A percentile compares a stretch with the other conserved stretches of the same genome.
These are phyloP conservation scores for Stenichneumon culpator DNA, from an alignment of 2,888 invertebrate genomes.

Conservation along the genomic window DNA sequence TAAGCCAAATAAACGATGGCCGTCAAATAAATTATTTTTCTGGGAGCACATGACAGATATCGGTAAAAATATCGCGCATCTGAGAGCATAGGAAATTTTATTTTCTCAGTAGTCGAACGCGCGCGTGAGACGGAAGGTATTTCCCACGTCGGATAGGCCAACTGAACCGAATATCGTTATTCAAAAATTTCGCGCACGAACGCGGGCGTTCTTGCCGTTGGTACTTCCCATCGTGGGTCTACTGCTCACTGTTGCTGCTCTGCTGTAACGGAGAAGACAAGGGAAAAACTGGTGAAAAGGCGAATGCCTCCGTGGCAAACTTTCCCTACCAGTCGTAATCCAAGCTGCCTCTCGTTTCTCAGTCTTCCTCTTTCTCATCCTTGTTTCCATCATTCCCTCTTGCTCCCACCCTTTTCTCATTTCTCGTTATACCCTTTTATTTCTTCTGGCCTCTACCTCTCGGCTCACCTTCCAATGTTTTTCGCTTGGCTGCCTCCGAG, in stretches of 20 bases:
- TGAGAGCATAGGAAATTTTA: background rate
- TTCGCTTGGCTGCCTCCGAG: constrained; percentile 36
- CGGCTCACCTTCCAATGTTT: constrained; percentile 61
- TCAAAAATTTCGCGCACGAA: constrained; percentile 59
- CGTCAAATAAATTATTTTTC: too few species aligned
- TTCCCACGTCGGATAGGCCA: constrained; percentile 36
- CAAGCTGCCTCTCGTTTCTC: constrained; percentile 31
- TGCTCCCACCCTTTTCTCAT: constrained; percentile 54
- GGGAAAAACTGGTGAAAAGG: constrained; percentile 43
- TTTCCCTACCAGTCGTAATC: constrained; percentile 37
- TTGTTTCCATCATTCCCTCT: constrained; percentile 15
- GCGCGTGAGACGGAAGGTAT: constrained; percentile 13
- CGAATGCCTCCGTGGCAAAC: constrained; percentile 43
- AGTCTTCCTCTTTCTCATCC: constrained; percentile 25
- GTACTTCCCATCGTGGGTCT: background rate
- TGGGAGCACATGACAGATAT: background rate
- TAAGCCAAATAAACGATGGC: too few species aligned
- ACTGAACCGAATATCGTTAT: constrained; percentile 54
- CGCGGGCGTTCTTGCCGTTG: constrained; percentile 15
- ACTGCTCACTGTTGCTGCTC: constrained; percentile 17
- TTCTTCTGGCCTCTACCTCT: constrained; percentile 35
- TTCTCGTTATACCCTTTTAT: constrained; percentile 55
- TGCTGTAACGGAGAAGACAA: constrained; percentile 30
- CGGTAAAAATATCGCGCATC: background rate
- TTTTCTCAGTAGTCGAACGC: constrained; percentile 6